phyloP scores from a whole-genome alignment of 2,797 vertebrate species.

The Sebastes nivosus region DNA sequence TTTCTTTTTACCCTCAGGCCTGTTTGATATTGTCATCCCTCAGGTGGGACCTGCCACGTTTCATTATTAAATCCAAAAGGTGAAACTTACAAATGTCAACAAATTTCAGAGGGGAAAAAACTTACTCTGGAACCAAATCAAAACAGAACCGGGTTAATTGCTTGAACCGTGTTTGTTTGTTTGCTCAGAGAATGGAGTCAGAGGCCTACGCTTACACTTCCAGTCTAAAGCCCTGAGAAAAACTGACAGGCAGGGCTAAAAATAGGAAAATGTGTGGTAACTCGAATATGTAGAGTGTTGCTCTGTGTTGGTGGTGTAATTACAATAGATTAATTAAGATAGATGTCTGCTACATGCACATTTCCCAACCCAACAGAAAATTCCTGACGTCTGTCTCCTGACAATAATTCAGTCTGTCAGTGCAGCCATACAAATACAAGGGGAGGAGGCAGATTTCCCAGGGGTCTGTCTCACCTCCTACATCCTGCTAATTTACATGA shows the following conservation, averaged over 20 bases:
- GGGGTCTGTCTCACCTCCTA: conserved; percentile 36
- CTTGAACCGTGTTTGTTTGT: conserved; percentile 54
- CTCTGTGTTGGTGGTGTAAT: conserved; percentile 14
- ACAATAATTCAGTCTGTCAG: conserved; percentile 47
- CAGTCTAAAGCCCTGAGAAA: background rate
- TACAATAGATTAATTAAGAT: conserved; percentile 40
- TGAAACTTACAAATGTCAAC: conserved; percentile 36
- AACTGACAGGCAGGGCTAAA: conserved; percentile 35
- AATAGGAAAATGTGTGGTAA: conserved; percentile 15
- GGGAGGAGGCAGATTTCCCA: conserved; percentile 35
- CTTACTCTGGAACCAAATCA: conserved; percentile 22
- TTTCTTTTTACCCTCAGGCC: background rate
- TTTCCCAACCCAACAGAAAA: conserved; percentile 16
- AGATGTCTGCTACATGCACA: conserved; percentile 23
- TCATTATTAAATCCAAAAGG: conserved; percentile 33
- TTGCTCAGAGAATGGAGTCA: conserved; percentile 26
- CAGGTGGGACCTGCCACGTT: conserved; percentile 18
- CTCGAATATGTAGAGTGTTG: background rate
- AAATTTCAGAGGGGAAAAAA: background rate
- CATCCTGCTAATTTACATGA: conserved; percentile 37
- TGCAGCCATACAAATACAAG: conserved; percentile 29
- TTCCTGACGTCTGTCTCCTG: conserved; percentile 2
- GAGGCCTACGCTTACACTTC: conserved; percentile 2
- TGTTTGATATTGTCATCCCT: conserved; percentile 12
- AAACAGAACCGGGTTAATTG: conserved; percentile 50